Base-by-base conservation (phyloP, 2,113 vertebrate genomes). In the Pipra filicauda region DNA sequence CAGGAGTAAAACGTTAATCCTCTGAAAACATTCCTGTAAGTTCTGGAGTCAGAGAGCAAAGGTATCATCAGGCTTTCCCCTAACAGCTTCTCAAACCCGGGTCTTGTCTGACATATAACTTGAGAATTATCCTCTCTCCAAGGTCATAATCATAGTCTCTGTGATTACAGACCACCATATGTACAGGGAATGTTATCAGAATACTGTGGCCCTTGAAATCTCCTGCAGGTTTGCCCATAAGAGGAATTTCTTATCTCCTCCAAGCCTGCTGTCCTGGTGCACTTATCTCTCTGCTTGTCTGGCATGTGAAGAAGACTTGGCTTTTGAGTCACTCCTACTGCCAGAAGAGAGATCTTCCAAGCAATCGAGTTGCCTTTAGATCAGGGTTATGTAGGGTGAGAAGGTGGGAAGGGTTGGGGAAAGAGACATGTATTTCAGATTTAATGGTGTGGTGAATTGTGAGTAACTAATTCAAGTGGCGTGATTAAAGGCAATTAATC, bases 111-210 rank as follows among this genome's bases (percentile, higher is more conserved):
- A 55, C 33, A 57, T 35, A 2, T 26, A 57, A 44, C 65, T 70
- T 52, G 52, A 58, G 35, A 75, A 12, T 26, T 78, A 31, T 52
- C 33, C 65, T 91, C 13, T 91, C 46, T 65, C 23, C 35, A 48
- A 10, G 61, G 61, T 64, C 39, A 11, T 22, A 24, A 3, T 23
- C 5, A 1, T 37, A 27, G 8, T 52, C 30, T 55, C 17, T 24
- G 0, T 13, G 5, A 21, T 12, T 49, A 44, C 4, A 1, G 35
- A 24, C 27, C 30, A 31, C 31, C 6, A 4, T 30, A 46, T 10
- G 11, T 30, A 20, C 46, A 83, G 27, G 22, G 62, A 58, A 23
- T 73, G 5, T 73, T 72, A 23, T 8, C 26, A 49, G 54, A 37
- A 27, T 37, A 5, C 18, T 28, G 18, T 69, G 28, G 22, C 39